A percentile compares a stretch with the other conserved stretches of the same genome.
Conservation (phyloP, 2,113 vertebrate genomes). For the Maccullochella peelii region DNA sequence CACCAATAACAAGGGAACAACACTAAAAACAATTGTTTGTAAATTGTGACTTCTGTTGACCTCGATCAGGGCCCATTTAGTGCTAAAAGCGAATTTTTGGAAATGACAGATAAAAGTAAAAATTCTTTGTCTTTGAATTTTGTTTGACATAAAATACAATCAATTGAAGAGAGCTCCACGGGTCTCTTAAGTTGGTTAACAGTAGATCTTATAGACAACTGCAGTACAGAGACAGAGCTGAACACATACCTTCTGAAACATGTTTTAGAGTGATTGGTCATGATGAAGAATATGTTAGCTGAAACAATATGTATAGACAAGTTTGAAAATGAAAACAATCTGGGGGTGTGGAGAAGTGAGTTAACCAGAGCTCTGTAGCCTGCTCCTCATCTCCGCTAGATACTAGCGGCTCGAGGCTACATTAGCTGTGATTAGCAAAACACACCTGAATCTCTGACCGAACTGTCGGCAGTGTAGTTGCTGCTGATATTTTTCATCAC, state of each 20-base stretch:
- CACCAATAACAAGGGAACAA: not conserved
- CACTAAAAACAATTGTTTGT: not conserved
- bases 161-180: not conserved
- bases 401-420: not conserved
- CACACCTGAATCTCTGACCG: not conserved
- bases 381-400: not conserved
- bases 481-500: not conserved
- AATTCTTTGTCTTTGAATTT: not conserved
- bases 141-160: not conserved
- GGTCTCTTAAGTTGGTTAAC: not conserved
- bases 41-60: not conserved
- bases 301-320: not conserved
- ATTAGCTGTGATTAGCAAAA: not conserved
- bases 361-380: not conserved
- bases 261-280: too few relatives aligned
- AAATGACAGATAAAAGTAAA: not conserved
- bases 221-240: not conserved
- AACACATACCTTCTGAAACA: not conserved
- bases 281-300: not conserved
- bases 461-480: too few relatives aligned
- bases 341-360: not conserved
- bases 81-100: not conserved
- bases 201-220: not conserved
- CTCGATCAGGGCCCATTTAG: not conserved
- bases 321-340: not conserved